Conservation (phyloP, 1,140 invertebrate genomes). For the Harlomillsia oculata region DNA sequence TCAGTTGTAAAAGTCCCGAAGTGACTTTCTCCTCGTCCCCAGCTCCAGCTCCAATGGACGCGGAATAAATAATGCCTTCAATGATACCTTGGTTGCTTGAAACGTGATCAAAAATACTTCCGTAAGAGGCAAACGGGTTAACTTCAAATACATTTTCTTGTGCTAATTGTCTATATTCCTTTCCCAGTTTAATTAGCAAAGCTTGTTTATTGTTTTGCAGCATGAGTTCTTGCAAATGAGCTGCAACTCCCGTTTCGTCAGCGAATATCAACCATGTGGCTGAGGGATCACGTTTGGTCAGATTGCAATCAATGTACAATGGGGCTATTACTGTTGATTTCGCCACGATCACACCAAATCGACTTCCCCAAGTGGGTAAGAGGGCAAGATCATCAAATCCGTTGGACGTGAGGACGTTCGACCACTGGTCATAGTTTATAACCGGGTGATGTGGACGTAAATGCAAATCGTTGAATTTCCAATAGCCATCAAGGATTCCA, state of each 20-base stretch:
- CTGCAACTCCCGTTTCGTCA: neutral
- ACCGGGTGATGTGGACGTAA: conserved; percentile 5
- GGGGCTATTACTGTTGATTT: neutral
- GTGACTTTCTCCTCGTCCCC: neutral
- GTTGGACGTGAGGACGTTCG: neutral
- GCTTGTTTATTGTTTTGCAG: too few relatives aligned
- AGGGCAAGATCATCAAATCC: conserved; percentile 3
- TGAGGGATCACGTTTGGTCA: too few relatives aligned
- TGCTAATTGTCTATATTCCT: too few relatives aligned
- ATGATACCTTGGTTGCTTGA: neutral
- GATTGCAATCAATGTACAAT: neutral
- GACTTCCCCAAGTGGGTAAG: neutral
- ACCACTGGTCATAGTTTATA: neutral
- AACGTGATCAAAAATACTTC: neutral
- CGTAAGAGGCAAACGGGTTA: neutral
- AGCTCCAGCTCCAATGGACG: neutral
- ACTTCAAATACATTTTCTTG: neutral
- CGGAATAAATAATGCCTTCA: conserved; percentile 16
- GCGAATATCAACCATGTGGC: neutral
- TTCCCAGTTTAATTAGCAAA: too few relatives aligned
- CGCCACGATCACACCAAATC: neutral
- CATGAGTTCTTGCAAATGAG: neutral
- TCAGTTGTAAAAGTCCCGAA: conserved; percentile 1
- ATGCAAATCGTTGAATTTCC: conserved; percentile 19
- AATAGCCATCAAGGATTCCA: conserved; percentile 21